Percentiles rank a stretch among this genome's conserved stretches.
Evolutionary conservation across 2,113 vertebrate genomes (phyloP).

Genomic region (Pavo muticus): DNA sequence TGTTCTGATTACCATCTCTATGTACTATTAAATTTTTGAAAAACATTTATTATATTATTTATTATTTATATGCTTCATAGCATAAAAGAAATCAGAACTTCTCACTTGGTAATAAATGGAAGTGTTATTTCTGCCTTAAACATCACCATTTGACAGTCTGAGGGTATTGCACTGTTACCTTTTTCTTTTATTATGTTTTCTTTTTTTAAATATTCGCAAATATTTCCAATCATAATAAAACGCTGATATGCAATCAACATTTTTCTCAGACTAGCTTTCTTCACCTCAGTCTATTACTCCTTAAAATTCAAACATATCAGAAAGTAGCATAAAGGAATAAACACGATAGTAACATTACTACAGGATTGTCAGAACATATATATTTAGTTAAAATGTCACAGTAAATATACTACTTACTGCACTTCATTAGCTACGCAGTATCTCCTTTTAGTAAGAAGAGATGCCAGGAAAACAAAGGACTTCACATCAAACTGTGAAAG

Average conservation of each 20-base stretch:
- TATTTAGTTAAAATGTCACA: background rate
- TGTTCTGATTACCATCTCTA: background rate
- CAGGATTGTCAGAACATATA: background rate
- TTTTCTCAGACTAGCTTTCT: background rate
- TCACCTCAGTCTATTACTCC: background rate
- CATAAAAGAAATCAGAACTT: background rate
- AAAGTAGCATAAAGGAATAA: background rate
- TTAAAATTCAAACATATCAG: background rate
- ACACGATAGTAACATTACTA: background rate
- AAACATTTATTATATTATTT: background rate
- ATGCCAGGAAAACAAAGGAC: background rate
- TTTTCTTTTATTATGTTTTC: background rate
- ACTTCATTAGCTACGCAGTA: background rate
- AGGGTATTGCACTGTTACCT: no score
- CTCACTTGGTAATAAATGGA: background rate
- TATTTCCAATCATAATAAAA: background rate
- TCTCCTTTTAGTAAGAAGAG: background rate
- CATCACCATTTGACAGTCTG: background rate
- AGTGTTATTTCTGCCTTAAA: background rate
- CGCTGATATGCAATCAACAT: background rate
- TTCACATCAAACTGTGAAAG: constrained; percentile 44
- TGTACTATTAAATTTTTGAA: background rate
- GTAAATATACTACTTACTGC: background rate
- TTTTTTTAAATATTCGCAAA: background rate
- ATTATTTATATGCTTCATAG: background rate